Evolutionary conservation across 2,797 vertebrate species (phyloP).

Genomic region (Neosilurus hyrtlii): DNA sequence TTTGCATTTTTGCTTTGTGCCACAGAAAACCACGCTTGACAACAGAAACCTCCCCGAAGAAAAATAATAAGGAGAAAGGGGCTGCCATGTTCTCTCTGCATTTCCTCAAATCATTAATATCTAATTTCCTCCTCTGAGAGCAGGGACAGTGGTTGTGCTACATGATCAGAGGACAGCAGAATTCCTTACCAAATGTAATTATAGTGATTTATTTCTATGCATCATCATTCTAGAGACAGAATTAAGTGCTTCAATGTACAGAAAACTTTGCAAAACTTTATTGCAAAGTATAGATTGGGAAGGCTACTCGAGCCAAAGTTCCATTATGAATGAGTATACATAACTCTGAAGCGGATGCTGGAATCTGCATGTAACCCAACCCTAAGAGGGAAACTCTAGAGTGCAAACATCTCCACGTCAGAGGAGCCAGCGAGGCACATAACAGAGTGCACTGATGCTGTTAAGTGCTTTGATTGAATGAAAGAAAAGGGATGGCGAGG

Average conservation of each 20-base stretch:
- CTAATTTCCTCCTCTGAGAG: constrained; percentile 12
- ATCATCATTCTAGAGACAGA: background rate
- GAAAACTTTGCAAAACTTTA: constrained; percentile 19
- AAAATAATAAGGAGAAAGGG: constrained; percentile 46
- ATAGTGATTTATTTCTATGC: constrained; percentile 6
- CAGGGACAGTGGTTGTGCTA: constrained; percentile 10
- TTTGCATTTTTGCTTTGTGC: constrained; percentile 39
- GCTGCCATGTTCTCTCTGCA: constrained; percentile 61
- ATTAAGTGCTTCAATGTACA: background rate
- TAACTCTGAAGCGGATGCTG: constrained; percentile 36
- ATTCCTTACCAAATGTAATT: background rate
- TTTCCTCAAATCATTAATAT: constrained; percentile 34
- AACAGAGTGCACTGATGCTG: constrained; percentile 30
- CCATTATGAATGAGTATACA: constrained; percentile 33
- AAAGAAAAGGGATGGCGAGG: constrained; percentile 21
- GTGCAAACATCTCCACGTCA: constrained; percentile 33
- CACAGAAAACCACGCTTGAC: constrained; percentile 71
- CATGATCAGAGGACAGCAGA: constrained; percentile 9
- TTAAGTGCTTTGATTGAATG: constrained; percentile 42
- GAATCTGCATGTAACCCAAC: constrained; percentile 46
- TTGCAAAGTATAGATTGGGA: constrained; percentile 4
- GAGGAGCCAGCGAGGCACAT: constrained; percentile 32
- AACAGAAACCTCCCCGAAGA: constrained; percentile 51
- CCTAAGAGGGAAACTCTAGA: constrained; percentile 39
- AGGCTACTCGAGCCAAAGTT: constrained; percentile 6